These are phyloP conservation scores for Fulmarus glacialis DNA, from an alignment of 2,113 vertebrate genomes.

Conservation along the genomic window DNA sequence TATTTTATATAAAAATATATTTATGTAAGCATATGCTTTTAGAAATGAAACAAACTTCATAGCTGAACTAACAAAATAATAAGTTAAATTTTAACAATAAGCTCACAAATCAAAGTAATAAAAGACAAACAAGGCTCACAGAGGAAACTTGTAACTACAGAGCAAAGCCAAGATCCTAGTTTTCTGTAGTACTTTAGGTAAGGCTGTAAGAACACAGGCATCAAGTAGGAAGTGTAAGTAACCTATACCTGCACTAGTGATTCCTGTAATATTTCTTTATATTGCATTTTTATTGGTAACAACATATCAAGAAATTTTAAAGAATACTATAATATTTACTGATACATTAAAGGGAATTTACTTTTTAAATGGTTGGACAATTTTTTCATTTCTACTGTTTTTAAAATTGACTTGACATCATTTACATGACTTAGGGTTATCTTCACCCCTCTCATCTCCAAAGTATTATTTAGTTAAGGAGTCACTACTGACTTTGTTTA, in stretches of 20 bases:
- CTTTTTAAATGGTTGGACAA: neutral
- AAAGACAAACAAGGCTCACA: neutral
- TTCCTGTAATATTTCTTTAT: neutral
- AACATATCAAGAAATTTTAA: neutral
- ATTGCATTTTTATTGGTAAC: neutral
- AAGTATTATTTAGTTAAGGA: neutral
- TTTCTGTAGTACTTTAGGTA: neutral
- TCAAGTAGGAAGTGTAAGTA: neutral
- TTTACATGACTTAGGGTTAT: neutral
- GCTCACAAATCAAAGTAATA: neutral
- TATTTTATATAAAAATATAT: neutral
- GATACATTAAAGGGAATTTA: neutral
- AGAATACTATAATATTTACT: neutral
- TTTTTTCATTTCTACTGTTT: neutral
- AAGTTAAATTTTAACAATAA: neutral
- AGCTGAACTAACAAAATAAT: neutral
- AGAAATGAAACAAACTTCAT: neutral
- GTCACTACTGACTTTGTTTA: neutral
- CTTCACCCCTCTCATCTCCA: neutral
- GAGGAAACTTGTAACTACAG: neutral
- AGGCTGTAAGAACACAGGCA: neutral
- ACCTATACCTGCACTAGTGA: neutral
- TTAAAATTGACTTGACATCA: neutral
- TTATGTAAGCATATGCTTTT: neutral
- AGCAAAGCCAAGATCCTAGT: neutral